These are phyloP conservation scores for Tenualosa ilisha DNA, from an alignment of 2,797 vertebrate species.

Conservation along the genomic window DNA sequence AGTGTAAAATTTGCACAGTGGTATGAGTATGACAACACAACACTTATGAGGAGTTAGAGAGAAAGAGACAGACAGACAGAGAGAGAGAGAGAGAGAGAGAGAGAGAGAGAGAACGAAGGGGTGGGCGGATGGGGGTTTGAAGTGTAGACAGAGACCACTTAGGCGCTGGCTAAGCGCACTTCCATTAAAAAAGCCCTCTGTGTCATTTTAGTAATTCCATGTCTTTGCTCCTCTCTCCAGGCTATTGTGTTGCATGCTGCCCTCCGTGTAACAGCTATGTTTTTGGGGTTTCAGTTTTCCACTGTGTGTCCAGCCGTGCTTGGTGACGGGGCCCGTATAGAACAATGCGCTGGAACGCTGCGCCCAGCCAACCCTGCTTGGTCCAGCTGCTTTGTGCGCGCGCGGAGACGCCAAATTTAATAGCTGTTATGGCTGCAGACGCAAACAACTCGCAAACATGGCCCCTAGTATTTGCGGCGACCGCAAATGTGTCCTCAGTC, in stretches of 20 bases:
- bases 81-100: constrained; percentile 7
- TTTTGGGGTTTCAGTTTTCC: constrained; percentile 61
- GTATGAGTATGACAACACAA: constrained; percentile 57
- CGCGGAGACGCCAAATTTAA: constrained; percentile 50
- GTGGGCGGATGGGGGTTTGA: constrained; percentile 26
- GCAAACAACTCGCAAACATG: constrained; percentile 58
- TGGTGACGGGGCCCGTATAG: constrained; percentile 55
- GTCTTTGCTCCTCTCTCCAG: constrained; percentile 60
- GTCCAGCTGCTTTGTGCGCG: constrained; percentile 55
- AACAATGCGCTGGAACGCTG: constrained; percentile 66
- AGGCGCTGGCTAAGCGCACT: constrained; percentile 50
- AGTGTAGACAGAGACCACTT: constrained; percentile 49
- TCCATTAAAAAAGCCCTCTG: constrained; percentile 59
- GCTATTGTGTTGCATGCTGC: constrained; percentile 66
- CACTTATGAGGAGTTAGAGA: constrained; percentile 37
- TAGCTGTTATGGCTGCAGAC: constrained; percentile 54
- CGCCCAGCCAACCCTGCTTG: constrained; percentile 57
- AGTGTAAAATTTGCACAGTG: constrained; percentile 52
- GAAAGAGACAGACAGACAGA: constrained; percentile 9
- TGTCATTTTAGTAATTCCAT: constrained; percentile 63
- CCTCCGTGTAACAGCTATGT: constrained; percentile 62
- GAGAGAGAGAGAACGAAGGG: not conserved
- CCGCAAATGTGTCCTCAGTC: constrained; percentile 56
- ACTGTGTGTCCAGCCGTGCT: constrained; percentile 66
- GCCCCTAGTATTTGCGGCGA: constrained; percentile 54